phyloP scores from a whole-genome alignment of 2,113 vertebrate species.

The Ailuropoda melanoleuca region DNA sequence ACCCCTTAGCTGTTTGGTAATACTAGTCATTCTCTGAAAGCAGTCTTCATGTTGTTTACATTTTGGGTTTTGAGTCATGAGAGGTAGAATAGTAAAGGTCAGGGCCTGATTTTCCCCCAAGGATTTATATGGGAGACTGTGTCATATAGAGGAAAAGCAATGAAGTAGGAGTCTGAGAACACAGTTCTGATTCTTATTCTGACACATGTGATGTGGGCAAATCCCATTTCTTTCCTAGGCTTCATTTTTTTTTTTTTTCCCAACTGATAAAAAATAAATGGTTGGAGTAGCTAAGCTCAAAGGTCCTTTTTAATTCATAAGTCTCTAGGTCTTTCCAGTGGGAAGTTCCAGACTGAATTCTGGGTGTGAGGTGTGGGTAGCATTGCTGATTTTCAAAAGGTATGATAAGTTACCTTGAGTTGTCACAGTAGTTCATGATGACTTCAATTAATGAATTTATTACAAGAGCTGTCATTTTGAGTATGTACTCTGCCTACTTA shows the following conservation, averaged over 20 bases:
- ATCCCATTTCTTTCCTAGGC: neutral
- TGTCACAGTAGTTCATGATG: neutral
- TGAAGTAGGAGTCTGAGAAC: neutral
- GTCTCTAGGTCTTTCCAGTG: neutral
- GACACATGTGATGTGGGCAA: neutral
- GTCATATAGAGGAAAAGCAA: neutral
- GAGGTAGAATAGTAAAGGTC: neutral
- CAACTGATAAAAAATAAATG: neutral
- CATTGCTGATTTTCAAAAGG: neutral
- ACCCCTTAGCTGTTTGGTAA: neutral
- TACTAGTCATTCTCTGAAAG: neutral
- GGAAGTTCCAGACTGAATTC: neutral
- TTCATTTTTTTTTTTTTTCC: neutral
- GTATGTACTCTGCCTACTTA: neutral
- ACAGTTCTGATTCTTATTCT: neutral
- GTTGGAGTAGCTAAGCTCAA: neutral
- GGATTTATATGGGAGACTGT: neutral
- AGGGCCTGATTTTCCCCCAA: neutral
- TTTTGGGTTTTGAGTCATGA: neutral
- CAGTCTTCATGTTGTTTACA: neutral
- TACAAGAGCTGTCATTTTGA: neutral
- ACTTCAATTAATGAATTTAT: slow-evolving; percentile 16
- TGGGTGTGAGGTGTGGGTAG: neutral
- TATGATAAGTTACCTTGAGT: neutral
- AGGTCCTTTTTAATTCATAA: neutral